Evolutionary conservation across 2,113 vertebrate genomes (phyloP).

Genomic region (Microtus pennsylvanicus): DNA sequence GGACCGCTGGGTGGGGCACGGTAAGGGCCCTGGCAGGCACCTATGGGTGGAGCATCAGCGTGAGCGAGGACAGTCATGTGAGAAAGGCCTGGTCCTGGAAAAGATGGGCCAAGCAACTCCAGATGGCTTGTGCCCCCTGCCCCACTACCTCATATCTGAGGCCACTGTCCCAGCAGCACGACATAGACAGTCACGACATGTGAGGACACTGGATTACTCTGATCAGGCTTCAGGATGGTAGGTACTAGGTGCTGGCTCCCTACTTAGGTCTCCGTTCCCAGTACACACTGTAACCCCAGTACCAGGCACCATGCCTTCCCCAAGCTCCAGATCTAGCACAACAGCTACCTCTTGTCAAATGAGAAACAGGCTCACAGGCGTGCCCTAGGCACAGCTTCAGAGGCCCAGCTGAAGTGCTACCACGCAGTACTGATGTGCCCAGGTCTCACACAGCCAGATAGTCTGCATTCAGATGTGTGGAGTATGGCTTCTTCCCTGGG

Average conservation of each 20-base stretch:
- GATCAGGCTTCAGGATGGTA: background rate
- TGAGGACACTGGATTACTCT: background rate
- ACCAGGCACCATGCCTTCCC: background rate
- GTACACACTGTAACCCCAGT: fast-evolving
- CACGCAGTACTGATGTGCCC: fast-evolving
- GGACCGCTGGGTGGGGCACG: background rate
- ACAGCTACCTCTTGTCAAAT: background rate
- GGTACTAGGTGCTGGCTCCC: background rate
- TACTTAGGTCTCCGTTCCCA: background rate
- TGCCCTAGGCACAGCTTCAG: background rate
- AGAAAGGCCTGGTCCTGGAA: background rate
- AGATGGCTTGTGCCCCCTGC: background rate
- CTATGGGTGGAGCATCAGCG: background rate
- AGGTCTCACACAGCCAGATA: background rate
- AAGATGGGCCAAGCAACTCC: background rate
- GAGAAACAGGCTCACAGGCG: fast-evolving
- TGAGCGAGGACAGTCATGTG: background rate
- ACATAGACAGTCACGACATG: no score
- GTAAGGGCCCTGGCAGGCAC: background rate
- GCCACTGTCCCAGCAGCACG: background rate
- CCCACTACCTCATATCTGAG: background rate
- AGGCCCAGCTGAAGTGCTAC: background rate
- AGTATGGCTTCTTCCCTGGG: background rate
- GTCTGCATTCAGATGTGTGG: background rate
- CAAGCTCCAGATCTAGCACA: background rate